phyloP scores from a whole-genome alignment of 1,140 invertebrate genomes.

The Trachymyrmex septentrionalis region DNA sequence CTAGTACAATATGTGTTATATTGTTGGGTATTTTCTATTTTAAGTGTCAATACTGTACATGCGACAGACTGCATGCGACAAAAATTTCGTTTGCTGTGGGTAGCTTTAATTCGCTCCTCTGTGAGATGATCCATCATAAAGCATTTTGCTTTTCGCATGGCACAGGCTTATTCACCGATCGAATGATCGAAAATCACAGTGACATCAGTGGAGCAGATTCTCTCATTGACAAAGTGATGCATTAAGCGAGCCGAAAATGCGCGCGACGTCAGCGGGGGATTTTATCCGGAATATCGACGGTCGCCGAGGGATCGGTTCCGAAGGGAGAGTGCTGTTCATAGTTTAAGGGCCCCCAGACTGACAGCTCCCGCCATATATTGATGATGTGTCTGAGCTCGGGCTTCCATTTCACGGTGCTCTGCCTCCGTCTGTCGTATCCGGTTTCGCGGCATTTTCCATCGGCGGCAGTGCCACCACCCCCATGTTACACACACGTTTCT shows the following conservation, averaged over 20 bases:
- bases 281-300: slow-evolving; percentile 48
- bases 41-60: background rate
- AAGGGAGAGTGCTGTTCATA: slow-evolving; percentile 63
- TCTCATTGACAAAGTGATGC: slow-evolving; percentile 59
- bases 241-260: slow-evolving; percentile 45
- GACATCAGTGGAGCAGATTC: slow-evolving; percentile 45
- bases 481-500: slow-evolving; percentile 27
- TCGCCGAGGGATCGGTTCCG: slow-evolving; percentile 50
- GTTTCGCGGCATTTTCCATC: slow-evolving; percentile 61
- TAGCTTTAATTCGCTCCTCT: background rate
- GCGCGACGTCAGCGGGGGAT: slow-evolving; percentile 32
- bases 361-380: slow-evolving; percentile 71
- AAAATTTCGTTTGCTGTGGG: background rate
- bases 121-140: slow-evolving; percentile 23
- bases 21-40: background rate
- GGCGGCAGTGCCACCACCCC: slow-evolving; percentile 20
- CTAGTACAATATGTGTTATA: too few relatives aligned
- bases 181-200: slow-evolving; percentile 35
- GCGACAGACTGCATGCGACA: background rate
- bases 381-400: slow-evolving; percentile 70
- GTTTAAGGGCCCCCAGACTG: slow-evolving; percentile 70
- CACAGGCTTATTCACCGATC: background rate
- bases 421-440: slow-evolving; percentile 70
- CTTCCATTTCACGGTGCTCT: slow-evolving; percentile 78
- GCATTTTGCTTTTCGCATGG: background rate